Evolutionary conservation across 2,888 invertebrate genomes (phyloP).

Genomic region (Tethea ocularis): DNA sequence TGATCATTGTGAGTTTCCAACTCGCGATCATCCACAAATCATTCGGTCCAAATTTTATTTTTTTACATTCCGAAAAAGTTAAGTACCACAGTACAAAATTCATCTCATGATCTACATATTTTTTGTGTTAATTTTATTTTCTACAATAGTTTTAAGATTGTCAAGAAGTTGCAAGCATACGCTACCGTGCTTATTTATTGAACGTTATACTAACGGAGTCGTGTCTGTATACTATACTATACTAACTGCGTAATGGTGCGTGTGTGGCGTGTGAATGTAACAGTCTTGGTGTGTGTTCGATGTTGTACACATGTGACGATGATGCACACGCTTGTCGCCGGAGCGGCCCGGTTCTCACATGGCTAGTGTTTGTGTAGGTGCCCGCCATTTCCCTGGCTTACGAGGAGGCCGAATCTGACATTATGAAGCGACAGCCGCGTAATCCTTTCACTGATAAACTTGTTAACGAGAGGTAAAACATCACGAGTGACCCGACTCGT

Average conservation of each 20-base stretch:
- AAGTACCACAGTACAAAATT: slow-evolving; percentile 52
- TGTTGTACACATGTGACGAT: slow-evolving; percentile 76
- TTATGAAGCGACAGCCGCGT: slow-evolving; percentile 99
- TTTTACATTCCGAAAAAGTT: slow-evolving; percentile 50
- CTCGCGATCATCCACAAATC: slow-evolving; percentile 44
- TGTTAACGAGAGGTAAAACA: slow-evolving; percentile 97
- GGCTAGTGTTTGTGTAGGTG: slow-evolving; percentile 89
- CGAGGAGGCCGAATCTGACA: slow-evolving; percentile 99
- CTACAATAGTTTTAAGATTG: slow-evolving; percentile 69
- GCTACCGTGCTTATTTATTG: slow-evolving; percentile 31
- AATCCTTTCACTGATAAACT: slow-evolving; percentile 98
- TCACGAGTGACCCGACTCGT: slow-evolving; percentile 70
- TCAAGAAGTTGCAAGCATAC: slow-evolving; percentile 63
- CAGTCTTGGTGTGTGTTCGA: slow-evolving; percentile 67
- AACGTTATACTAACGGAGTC: not conserved
- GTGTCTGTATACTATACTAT: not conserved
- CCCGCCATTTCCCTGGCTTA: slow-evolving; percentile 99
- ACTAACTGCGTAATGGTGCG: no score
- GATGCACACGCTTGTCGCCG: slow-evolving; percentile 64
- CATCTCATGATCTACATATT: slow-evolving; percentile 71
- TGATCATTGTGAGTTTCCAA: slow-evolving; percentile 34
- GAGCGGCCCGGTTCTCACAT: slow-evolving; percentile 62
- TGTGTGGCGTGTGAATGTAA: slow-evolving; percentile 44
- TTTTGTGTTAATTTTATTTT: slow-evolving; percentile 69
- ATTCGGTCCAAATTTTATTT: slow-evolving; percentile 54